Evolutionary conservation across 2,797 vertebrate species (phyloP).

Genomic region (Eupleurogrammus muticus): DNA sequence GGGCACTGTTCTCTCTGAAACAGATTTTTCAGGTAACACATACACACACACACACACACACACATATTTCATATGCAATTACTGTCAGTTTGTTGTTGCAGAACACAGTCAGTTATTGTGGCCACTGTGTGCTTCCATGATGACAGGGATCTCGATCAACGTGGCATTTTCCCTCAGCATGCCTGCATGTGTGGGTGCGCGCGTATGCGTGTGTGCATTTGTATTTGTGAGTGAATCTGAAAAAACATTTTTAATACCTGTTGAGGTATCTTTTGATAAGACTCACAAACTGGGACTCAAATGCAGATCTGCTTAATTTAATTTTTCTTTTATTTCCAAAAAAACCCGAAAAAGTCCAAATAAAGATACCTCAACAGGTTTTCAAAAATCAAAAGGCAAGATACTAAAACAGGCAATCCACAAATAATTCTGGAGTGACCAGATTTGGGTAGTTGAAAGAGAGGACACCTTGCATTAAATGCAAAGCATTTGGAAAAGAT

Average conservation of each 20-base stretch:
- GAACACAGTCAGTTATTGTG: conserved; percentile 60
- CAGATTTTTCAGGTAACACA: conserved; percentile 97
- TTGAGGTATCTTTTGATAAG: conserved; percentile 30
- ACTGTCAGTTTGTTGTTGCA: conserved; percentile 59
- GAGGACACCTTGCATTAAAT: no score
- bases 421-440: no score
- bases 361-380: no score
- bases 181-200: conserved; percentile 31
- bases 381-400: no score
- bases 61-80: conserved; percentile 47
- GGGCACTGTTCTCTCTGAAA: conserved; percentile 96
- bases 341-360: no score
- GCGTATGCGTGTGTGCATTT: conserved; percentile 32
- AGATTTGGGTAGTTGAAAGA: no score
- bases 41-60: conserved; percentile 15
- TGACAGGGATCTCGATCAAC: conserved; percentile 63
- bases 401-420: no score
- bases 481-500: no score
- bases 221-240: conserved; percentile 51
- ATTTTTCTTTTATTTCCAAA: no score
- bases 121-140: conserved; percentile 57
- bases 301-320: no score
- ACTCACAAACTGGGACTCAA: conserved; percentile 8
- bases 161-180: conserved; percentile 58
- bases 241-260: no score